Conservation (phyloP, 2,113 vertebrate species). For the Ivindomyrus marchei region DNA sequence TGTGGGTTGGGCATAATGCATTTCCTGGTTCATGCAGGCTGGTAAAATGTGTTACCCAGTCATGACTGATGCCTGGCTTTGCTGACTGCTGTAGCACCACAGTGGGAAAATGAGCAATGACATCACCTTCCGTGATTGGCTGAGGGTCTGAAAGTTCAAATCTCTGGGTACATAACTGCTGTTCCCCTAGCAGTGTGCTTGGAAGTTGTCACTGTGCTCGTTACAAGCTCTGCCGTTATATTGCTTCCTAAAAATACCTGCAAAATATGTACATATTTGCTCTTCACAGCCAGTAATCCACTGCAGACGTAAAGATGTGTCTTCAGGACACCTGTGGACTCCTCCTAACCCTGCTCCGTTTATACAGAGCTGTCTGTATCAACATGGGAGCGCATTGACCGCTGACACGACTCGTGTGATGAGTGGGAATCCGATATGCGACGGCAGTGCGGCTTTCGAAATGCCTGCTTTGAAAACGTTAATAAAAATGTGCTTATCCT, state of each 20-base stretch:
- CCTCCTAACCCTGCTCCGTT: not conserved
- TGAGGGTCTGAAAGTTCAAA: not conserved
- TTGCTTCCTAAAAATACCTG: not conserved
- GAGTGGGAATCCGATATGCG: not conserved
- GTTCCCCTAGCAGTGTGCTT: not conserved
- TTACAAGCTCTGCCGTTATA: not conserved
- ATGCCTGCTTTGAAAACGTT: not conserved
- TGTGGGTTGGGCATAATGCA: not conserved
- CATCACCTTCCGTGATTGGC: not conserved
- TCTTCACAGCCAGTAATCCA: not conserved
- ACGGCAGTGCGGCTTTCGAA: not conserved
- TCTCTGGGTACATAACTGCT: not conserved
- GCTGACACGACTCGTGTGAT: not conserved
- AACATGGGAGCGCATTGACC: not conserved
- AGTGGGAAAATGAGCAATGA: not conserved
- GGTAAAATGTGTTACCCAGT: not conserved
- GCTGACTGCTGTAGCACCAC: not conserved
- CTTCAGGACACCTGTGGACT: not conserved
- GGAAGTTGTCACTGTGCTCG: not conserved
- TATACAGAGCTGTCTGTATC: not conserved
- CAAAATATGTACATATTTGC: not conserved
- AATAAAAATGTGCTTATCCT: not conserved
- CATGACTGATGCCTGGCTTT: not conserved
- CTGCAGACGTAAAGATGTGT: not conserved
- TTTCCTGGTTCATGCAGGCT: not conserved